Percentiles rank a stretch among this genome's conserved stretches.
Conservation (phyloP, 1,140 invertebrate species). For the Neodiprion pinetum region DNA sequence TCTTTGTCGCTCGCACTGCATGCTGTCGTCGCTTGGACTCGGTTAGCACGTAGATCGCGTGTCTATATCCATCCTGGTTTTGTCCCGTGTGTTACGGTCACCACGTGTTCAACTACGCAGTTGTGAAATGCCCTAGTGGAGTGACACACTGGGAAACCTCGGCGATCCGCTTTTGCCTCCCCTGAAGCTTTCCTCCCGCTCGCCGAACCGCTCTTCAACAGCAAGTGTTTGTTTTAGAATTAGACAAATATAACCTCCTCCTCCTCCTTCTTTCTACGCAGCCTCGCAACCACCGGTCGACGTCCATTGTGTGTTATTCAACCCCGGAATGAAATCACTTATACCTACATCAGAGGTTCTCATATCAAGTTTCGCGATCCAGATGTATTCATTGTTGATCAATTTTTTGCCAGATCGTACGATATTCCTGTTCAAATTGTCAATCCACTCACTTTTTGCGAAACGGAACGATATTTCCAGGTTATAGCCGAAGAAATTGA, state of each 20-base stretch:
- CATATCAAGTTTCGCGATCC: too few species aligned
- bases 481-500: too few species aligned
- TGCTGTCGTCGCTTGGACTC: not conserved
- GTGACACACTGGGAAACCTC: not conserved
- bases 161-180: not conserved
- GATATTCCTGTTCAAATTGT: too few species aligned
- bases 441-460: too few species aligned
- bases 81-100: constrained; percentile 1
- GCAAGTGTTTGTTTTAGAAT: constrained; percentile 2
- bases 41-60: not conserved
- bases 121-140: not conserved
- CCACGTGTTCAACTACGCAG: constrained; percentile 6
- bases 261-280: not conserved
- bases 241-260: not conserved
- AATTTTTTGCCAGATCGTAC: too few species aligned
- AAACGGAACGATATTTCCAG: too few species aligned
- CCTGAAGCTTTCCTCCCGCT: not conserved
- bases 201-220: not conserved
- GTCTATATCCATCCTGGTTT: constrained; percentile 7
- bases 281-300: too few species aligned
- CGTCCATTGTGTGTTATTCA: too few species aligned
- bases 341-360: too few species aligned
- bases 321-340: too few species aligned
- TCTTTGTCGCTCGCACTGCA: too few species aligned
- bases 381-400: too few species aligned